These are phyloP conservation scores for Trypoxylon attenuatum DNA, from an alignment of 2,888 invertebrate genomes.

Conservation along the genomic window DNA sequence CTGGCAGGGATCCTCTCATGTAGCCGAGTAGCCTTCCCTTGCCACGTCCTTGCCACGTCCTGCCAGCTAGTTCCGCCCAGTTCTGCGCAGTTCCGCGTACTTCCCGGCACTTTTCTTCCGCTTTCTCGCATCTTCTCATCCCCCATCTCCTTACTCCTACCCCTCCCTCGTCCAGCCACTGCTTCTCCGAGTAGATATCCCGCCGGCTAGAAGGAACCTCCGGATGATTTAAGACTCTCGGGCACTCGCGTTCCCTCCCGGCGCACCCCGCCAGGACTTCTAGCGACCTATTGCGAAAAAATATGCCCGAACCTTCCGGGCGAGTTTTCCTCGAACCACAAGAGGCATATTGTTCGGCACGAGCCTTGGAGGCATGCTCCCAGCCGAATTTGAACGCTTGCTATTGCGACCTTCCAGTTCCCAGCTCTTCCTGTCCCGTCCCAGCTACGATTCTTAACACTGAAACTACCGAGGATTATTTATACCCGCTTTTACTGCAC, in stretches of 20 bases:
- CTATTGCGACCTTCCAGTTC: too few species aligned
- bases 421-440: too few species aligned
- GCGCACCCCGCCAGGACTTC: too few species aligned
- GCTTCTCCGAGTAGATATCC: slow-evolving; percentile 21
- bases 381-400: too few species aligned
- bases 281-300: slow-evolving; percentile 47
- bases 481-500: too few species aligned
- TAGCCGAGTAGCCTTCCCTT: neutral
- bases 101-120: slow-evolving; percentile 9
- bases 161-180: neutral
- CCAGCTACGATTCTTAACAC: too few species aligned
- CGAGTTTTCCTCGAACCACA: slow-evolving; percentile 17
- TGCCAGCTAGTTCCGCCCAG: too few species aligned
- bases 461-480: too few species aligned
- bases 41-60: slow-evolving; percentile 15
- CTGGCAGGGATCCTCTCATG: slow-evolving; percentile 35
- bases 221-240: slow-evolving; percentile 49
- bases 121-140: neutral
- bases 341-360: slow-evolving; percentile 13
- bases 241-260: neutral
- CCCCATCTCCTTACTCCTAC: neutral
- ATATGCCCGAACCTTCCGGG: slow-evolving; percentile 28
- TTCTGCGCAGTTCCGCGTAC: too few species aligned
- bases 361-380: neutral
- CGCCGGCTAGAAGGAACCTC: slow-evolving; percentile 15